Percentiles rank a stretch among this genome's conserved stretches.
phyloP scores from a whole-genome alignment of 2,797 vertebrate genomes.

The Rachycentron canadum region DNA sequence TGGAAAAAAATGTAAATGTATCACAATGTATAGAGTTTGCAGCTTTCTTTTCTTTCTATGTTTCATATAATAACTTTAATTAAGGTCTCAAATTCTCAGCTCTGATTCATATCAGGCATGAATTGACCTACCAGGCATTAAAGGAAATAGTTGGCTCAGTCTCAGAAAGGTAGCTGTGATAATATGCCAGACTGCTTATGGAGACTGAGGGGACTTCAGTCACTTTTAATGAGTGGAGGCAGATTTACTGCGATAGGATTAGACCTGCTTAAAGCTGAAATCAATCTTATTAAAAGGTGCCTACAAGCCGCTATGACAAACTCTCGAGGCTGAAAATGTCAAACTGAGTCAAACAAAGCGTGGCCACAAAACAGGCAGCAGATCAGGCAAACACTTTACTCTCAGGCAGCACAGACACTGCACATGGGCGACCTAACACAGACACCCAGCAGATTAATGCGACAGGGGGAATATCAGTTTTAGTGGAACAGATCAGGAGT shows the following conservation, averaged over 20 bases:
- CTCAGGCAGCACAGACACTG: neutral
- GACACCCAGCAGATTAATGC: neutral
- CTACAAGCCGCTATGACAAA: conserved; percentile 14
- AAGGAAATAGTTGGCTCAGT: neutral
- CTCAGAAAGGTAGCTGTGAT: neutral
- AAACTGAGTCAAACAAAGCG: neutral
- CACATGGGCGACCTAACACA: neutral
- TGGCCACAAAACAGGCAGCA: conserved; percentile 2
- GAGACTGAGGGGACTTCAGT: conserved; percentile 9
- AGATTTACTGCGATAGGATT: conserved; percentile 53
- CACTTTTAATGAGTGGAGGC: conserved; percentile 48
- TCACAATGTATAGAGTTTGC: neutral
- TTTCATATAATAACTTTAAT: no score
- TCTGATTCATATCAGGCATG: neutral
- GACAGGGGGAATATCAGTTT: neutral
- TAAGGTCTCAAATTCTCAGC: neutral
- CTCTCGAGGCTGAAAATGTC: neutral
- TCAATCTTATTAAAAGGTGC: conserved; percentile 39
- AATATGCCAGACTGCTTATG: conserved; percentile 6
- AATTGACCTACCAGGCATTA: conserved; percentile 1
- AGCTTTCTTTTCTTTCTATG: no score
- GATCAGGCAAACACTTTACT: neutral
- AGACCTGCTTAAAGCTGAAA: conserved; percentile 23
- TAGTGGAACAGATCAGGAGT: accelerated
- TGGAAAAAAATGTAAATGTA: neutral